Base-by-base conservation (phyloP, 2,113 vertebrate genomes). In the Scophthalmus maximus region DNA sequence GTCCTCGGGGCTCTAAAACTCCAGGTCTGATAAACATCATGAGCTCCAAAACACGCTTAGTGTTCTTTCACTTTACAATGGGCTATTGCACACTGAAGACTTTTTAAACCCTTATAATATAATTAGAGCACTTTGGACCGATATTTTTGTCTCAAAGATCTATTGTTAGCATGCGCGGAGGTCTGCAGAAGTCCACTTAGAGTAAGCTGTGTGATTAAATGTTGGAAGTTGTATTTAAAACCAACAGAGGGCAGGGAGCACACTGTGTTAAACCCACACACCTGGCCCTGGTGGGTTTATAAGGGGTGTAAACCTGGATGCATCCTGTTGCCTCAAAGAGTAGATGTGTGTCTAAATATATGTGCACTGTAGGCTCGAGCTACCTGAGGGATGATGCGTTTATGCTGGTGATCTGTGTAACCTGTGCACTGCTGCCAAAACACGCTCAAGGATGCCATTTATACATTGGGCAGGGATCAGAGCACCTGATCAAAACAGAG, bases 191-290 rank as follows among this genome's bases (percentile, higher is more conserved):
- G 55, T 65, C 53, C 46, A 23, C 42, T 42, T 26, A 59, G 42
- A 60, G 38, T 42, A 61, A 51, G 42, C 51, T 12, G 15, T 50
- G 58, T 65, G 44, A 84, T 82, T 85, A 78, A 75, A 81, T 18
- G 44, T 38, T 71, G 60, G 32, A 80, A 50, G 52, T 56, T 50
- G 65, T 76, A 61, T 53, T 78, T 77, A 71, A 84, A 87, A 67
- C 26, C 46, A 76, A 70, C 55, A 60, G 73, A 83, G 61, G 68
- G 56, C 1, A 80, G 29, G 32, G 34, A 81, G 68, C 64, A 71
- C 46, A 56, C 26, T 40, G 78, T 84, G 72, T 84, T 87, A 85
- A 89, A 87, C 42, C 72, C 65, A 85, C 85, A 93, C 91, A 92
- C 91, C 90, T 93, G 89, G 82, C 47, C 77, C 69, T 61, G 65